Evolutionary conservation across 2,797 vertebrate genomes (phyloP).

Genomic region (Artibeus lituratus): DNA sequence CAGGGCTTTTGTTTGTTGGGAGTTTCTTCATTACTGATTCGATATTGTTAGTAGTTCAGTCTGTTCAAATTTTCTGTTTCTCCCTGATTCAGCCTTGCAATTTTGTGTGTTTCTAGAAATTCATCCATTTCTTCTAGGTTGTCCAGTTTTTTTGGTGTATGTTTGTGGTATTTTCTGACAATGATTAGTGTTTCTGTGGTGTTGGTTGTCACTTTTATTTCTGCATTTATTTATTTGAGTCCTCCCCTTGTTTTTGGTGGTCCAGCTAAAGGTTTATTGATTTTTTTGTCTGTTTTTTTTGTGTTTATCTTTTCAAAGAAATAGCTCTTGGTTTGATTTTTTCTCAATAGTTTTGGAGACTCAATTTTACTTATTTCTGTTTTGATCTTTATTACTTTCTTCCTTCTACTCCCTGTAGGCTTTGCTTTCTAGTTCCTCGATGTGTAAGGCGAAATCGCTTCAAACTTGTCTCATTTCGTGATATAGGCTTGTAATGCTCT

Average conservation of each 20-base stretch:
- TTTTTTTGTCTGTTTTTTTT: not conserved
- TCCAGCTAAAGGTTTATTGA: not conserved
- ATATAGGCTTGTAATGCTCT: not conserved
- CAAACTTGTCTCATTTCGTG: not conserved
- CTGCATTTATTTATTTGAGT: not conserved
- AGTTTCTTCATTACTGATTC: not conserved
- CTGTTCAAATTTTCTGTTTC: not conserved
- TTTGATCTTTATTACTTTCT: not conserved
- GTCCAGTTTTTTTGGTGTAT: not conserved
- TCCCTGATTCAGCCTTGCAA: not conserved
- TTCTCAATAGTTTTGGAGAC: not conserved
- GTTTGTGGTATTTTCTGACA: not conserved
- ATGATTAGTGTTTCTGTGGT: not conserved
- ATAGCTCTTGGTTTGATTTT: not conserved
- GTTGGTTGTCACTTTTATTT: not conserved
- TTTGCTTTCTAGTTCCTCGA: not conserved
- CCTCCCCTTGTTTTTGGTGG: not conserved
- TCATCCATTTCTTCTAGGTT: not conserved
- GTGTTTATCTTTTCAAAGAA: not conserved
- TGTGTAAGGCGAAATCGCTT: not conserved
- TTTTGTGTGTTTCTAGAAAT: not conserved
- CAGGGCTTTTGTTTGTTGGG: not conserved
- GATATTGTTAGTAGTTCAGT: not conserved
- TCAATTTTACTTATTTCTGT: not conserved
- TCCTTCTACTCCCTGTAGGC: not conserved